Conservation (phyloP, 2,797 vertebrate genomes). For the Ctenosaura bakeri region DNA sequence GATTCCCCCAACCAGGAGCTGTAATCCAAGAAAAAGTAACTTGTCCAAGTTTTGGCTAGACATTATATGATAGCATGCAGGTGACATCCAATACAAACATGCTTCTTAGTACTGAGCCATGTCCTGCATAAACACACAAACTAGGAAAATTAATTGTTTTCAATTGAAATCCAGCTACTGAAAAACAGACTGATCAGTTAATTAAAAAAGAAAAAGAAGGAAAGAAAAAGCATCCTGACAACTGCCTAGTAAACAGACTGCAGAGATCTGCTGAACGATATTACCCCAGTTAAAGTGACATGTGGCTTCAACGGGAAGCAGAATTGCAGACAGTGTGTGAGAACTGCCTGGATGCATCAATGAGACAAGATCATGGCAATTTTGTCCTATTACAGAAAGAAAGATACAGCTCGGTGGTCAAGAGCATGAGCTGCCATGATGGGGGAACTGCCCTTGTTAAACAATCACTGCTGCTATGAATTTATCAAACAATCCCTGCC, state of each 20-base stretch:
- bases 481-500: no score
- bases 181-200: slow-evolving; percentile 45
- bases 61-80: background rate
- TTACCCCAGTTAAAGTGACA: no score
- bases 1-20: no score
- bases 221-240: background rate
- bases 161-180: slow-evolving; percentile 39
- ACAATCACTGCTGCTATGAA: no score
- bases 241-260: fast-evolving
- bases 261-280: background rate
- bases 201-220: slow-evolving; percentile 51
- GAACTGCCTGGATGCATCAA: background rate
- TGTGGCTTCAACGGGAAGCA: background rate
- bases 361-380: background rate
- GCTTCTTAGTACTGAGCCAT: slow-evolving; percentile 5
- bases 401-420: no score
- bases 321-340: no score
- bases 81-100: fast-evolving
- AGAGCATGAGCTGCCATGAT: no score
- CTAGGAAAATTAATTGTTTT: slow-evolving; percentile 51
- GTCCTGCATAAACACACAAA: background rate
- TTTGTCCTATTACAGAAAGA: no score
- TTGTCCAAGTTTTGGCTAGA: no score
- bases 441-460: no score
- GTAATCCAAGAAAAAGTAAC: no score